Base-by-base conservation (phyloP, 2,888 invertebrate species). In the Eupithecia vulgata region DNA sequence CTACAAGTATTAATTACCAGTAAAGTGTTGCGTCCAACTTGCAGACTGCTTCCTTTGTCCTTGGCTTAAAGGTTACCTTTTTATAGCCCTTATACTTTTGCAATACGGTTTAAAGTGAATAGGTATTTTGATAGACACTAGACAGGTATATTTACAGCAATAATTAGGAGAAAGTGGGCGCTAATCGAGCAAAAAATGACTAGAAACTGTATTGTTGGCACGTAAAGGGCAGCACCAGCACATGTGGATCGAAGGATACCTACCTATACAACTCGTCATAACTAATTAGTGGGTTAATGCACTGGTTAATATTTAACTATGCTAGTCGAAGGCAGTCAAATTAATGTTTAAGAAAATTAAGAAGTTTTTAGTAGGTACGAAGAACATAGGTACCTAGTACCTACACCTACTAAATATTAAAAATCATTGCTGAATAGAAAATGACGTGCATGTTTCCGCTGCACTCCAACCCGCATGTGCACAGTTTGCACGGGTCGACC, bases 111-210 rank as follows among this genome's bases (percentile, higher is more conserved):
- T 67, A 65, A 61, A 73, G 64, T 77, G 40, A 69, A 17, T 65
- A n/a, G n/a, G n/a, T n/a, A n/a, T 25, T 71, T 72, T 71, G 67
- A 76, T 78, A 73, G 61, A 64, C 64, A 72, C 74, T 78, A 73
- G 61, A 64, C 64, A 72, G 70, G 69, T 76, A 76, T 75, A 76
- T 79, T 74, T 67, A 64, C 74, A 72, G 71, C 68, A 59, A 80
- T 88, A 87, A 87, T 87, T 86, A 90, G 88, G 91, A 86, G 92
- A 93, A 93, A 93, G 92, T 88, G 81, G 84, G 84, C 85, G 85
- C 83, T 83, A 76, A 83, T 81, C 74, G 71, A 71, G 83, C 81
- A 88, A 88, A 88, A 86, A 89, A 87, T 80, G 70, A 80, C 74
- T 72, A 81, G 75, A 81, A 83, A 77, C 80, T 82, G 83, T 78